Evolutionary conservation across 2,888 invertebrate genomes (phyloP).

Genomic region (Drosophila atripex): DNA sequence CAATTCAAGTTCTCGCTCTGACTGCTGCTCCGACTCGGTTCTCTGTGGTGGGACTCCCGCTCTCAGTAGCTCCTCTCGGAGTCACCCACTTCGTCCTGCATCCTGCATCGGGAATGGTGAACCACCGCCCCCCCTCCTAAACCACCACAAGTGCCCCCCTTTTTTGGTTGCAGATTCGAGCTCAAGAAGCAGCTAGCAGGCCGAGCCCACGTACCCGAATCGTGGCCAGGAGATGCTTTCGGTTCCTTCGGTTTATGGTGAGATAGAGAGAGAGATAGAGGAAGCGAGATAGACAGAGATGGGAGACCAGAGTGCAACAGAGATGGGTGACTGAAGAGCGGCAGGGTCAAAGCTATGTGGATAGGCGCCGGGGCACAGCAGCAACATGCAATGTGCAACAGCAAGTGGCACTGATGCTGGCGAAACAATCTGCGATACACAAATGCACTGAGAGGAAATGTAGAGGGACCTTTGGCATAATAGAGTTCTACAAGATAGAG

Average conservation of each 20-base stretch:
- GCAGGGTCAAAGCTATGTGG: conserved; percentile 25
- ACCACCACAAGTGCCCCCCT: not conserved
- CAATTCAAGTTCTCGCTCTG: conserved; percentile 52
- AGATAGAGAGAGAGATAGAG: conserved; percentile 12
- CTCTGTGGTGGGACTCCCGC: conserved; percentile 17
- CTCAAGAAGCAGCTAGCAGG: conserved; percentile 55
- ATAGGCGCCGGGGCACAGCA: conserved; percentile 28
- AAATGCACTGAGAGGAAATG: conserved; percentile 32
- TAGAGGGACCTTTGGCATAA: no score
- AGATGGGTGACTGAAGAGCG: conserved; percentile 7
- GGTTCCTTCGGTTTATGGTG: conserved; percentile 20
- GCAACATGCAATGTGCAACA: conserved; percentile 22
- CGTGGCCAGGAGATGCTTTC: conserved; percentile 32
- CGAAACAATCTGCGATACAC: conserved; percentile 33
- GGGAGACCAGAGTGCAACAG: not conserved
- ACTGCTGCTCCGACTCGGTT: conserved; percentile 8
- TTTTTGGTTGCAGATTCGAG: conserved; percentile 53
- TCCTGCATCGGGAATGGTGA: conserved; percentile 10
- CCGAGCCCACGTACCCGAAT: conserved; percentile 39
- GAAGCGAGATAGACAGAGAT: not conserved
- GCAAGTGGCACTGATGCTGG: conserved; percentile 34
- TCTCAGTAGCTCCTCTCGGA: conserved; percentile 14
- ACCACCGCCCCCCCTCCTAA: not conserved
- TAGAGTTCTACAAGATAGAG: no score
- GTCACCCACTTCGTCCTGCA: conserved; percentile 12